Conservation (phyloP, 1,140 invertebrate species). For the Penaeus japonicus region DNA sequence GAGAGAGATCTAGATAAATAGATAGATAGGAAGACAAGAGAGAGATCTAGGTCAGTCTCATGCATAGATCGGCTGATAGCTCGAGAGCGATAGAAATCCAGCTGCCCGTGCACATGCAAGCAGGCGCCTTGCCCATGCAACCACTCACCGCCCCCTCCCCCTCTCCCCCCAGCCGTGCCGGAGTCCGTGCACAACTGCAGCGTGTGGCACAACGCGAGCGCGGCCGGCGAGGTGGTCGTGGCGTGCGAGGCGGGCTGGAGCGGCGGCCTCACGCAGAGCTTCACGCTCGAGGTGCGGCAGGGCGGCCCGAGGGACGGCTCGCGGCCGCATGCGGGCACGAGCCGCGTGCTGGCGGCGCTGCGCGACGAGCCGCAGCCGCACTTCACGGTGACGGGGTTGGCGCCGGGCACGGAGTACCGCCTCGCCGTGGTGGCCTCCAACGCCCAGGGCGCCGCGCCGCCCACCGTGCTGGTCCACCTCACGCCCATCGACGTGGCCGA, state of each 20-base stretch:
- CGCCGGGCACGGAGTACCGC: constrained; percentile 67
- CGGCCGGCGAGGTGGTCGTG: constrained; percentile 46
- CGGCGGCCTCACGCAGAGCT: constrained; percentile 53
- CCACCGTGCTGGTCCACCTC: constrained; percentile 35
- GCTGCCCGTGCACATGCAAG: too few species aligned
- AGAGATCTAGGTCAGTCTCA: too few species aligned
- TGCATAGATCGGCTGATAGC: too few species aligned
- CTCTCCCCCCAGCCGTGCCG: constrained; percentile 32
- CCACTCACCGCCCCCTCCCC: too few species aligned
- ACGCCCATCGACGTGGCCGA: constrained; percentile 48
- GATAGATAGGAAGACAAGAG: too few species aligned
- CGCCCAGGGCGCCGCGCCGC: constrained; percentile 25
- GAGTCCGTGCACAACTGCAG: constrained; percentile 55
- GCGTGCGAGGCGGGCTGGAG: constrained; percentile 51
- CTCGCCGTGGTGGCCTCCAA: constrained; percentile 28
- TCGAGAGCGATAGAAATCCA: too few species aligned
- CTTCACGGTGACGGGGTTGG: constrained; percentile 73
- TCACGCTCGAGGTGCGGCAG: constrained; percentile 60
- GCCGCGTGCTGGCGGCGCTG: background rate
- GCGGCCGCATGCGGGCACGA: background rate
- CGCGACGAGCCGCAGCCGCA: constrained; percentile 16
- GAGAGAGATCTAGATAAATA: too few species aligned
- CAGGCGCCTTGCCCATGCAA: too few species aligned
- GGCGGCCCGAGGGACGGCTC: background rate
- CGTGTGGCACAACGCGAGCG: constrained; percentile 53